Evolutionary conservation across 1,140 invertebrate species (phyloP).

Genomic region (Aphidius ervi): DNA sequence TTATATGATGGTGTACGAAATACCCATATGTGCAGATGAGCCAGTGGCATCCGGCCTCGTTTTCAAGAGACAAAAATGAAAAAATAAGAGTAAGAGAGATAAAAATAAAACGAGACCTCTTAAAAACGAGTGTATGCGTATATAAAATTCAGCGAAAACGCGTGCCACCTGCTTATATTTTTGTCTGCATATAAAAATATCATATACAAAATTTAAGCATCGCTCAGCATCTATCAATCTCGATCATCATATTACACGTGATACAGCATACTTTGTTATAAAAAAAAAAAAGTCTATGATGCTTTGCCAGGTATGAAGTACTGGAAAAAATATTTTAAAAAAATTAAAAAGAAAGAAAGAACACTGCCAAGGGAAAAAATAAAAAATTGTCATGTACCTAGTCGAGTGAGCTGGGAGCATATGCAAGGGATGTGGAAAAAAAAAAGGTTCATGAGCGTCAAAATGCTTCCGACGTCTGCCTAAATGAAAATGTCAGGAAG

Average conservation of each 20-base stretch:
- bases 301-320: background rate
- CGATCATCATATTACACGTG: background rate
- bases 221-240: too few relatives aligned
- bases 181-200: background rate
- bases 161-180: conserved; percentile 6
- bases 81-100: too few relatives aligned
- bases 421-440: conserved; percentile 8
- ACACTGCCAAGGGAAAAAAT: background rate
- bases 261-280: background rate
- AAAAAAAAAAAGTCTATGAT: conserved; percentile 1
- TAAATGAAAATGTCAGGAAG: conserved; percentile 37
- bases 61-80: background rate
- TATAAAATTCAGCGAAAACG: background rate
- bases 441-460: conserved; percentile 2
- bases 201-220: too few relatives aligned
- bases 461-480: conserved; percentile 22
- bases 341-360: conserved; percentile 1
- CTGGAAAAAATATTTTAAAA: background rate
- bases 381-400: background rate
- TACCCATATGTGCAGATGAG: conserved; percentile 6
- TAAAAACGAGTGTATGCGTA: too few relatives aligned
- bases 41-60: conserved; percentile 10
- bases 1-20: too few relatives aligned
- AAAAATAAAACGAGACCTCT: too few relatives aligned
- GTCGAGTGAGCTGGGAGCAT: background rate